Base-by-base conservation (phyloP, 2,797 vertebrate genomes). In the Buceros bicornis region DNA sequence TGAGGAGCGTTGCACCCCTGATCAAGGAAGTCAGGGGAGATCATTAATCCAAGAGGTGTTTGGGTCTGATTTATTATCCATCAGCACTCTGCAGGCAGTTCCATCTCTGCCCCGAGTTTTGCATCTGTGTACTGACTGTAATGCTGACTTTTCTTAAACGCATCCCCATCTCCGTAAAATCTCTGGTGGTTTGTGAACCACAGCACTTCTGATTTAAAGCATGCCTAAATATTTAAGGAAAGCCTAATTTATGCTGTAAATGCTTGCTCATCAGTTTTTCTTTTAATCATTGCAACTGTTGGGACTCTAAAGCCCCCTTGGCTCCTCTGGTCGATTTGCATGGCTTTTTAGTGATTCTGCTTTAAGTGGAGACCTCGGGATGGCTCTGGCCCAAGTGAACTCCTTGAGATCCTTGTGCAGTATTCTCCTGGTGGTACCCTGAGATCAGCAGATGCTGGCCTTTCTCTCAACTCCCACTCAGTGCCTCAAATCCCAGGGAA, bases 381-480 rank as follows among this genome's bases (percentile, higher is more conserved):
- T 96, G 96, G 96, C 97, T 94, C 69, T 29, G 25, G 84, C 89
- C 95, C 96, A 95, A 96, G 73, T 93, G 95, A 96, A 79, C 89
- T 93, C 73, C 84, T 71, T 0, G 1, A 72, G 84, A 92, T 95
- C 58, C 58, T 92, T 50, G 79, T 86, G 76, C 85, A 90, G 78
- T 91, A 91, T 95, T 91, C 95, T 95, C 94, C 87, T 91, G 95
- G 67, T 95, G 94, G 96, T 96, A 78, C 94, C 95, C 95, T 89
- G 95, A 83, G 96, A 94, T 90, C 94, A 90, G 91, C 96, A 96
- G 95, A 96, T 94, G 91, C 94, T 96, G 95, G 90, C 94, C 91
- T 96, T 92, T 87, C 90, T 93, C 95, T 96, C 74, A 62, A 96
- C 96, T 96, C 96, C 96, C 95, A 97, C 96, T 97, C 95, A 89